Evolutionary conservation across 2,113 vertebrate genomes (phyloP).

Genomic region (Paralichthys olivaceus): DNA sequence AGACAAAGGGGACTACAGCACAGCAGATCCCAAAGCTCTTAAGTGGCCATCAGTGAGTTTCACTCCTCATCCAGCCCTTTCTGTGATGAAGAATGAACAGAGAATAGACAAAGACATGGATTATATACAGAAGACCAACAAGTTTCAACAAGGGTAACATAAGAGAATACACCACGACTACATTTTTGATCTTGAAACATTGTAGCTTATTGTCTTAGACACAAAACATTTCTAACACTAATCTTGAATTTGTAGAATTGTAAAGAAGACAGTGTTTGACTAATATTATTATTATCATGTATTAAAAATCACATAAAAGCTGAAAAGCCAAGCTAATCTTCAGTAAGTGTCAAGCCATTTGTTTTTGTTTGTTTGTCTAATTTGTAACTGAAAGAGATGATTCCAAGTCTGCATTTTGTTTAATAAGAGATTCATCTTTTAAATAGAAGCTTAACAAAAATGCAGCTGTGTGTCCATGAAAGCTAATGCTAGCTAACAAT

Average conservation of each 20-base stretch:
- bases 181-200: neutral
- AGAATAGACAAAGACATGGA: slow-evolving; percentile 42
- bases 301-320: no score
- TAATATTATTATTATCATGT: no score
- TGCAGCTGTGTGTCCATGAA: neutral
- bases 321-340: no score
- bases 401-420: neutral
- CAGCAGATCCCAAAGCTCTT: slow-evolving; percentile 54
- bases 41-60: slow-evolving; percentile 59
- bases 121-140: slow-evolving; percentile 38
- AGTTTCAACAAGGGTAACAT: slow-evolving; percentile 5
- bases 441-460: neutral
- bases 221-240: no score
- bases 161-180: neutral
- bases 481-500: no score
- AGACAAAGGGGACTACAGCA: slow-evolving; percentile 48
- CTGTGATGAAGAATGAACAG: slow-evolving; percentile 70
- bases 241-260: no score
- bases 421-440: neutral
- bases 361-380: no score
- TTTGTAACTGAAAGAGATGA: no score
- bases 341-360: no score
- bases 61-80: slow-evolving; percentile 85
- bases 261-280: no score
- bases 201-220: no score